phyloP scores from a whole-genome alignment of 2,797 vertebrate genomes.

The Zalophus californianus region DNA sequence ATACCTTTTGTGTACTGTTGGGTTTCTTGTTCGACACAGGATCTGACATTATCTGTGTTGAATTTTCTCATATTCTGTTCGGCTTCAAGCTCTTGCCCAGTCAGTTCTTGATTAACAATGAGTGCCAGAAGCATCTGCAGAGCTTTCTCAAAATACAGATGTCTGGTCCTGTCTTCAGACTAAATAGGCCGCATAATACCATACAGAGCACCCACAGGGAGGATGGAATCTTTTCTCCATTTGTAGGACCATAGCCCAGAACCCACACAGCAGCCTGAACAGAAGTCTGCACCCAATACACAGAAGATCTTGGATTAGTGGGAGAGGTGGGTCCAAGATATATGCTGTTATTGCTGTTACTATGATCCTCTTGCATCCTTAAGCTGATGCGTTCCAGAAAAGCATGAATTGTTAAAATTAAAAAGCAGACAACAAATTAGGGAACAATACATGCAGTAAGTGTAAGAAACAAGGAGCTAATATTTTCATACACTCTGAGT shows the following conservation, averaged over 20 bases:
- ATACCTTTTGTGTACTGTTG: fast-evolving
- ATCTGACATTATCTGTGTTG: neutral
- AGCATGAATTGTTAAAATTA: neutral
- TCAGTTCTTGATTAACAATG: fast-evolving
- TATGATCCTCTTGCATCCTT: neutral
- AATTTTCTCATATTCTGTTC: neutral
- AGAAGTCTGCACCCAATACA: neutral
- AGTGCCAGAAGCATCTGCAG: neutral
- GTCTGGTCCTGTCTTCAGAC: neutral
- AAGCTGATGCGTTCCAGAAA: neutral
- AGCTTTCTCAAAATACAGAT: neutral
- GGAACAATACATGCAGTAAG: neutral
- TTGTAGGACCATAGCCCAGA: neutral
- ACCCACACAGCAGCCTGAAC: neutral
- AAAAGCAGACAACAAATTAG: neutral
- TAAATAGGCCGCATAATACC: neutral
- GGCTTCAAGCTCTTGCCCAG: neutral
- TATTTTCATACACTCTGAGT: neutral
- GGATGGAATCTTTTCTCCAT: neutral
- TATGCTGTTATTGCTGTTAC: neutral
- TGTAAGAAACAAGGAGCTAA: neutral
- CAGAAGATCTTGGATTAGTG: neutral
- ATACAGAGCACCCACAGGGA: fast-evolving
- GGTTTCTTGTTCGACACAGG: fast-evolving
- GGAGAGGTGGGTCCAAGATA: neutral